Base-by-base conservation (phyloP, 2,888 invertebrate species). In the Eucera pruinosa region DNA sequence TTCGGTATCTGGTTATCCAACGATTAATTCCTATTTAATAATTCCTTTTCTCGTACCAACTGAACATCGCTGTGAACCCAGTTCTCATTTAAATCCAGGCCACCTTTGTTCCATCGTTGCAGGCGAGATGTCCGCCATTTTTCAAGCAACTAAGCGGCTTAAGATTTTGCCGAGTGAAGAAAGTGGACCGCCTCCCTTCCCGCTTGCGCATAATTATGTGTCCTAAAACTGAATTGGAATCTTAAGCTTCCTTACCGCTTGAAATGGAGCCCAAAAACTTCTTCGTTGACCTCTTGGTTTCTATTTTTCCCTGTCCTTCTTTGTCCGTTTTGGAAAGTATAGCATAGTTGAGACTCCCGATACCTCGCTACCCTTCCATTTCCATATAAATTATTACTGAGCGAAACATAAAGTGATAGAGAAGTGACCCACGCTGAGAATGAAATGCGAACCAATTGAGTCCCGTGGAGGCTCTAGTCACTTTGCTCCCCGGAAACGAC, bases 121-220 rank as follows among this genome's bases (percentile, higher is more conserved):
- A 27, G 20, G 15, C 20, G n/a, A 18, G 9, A 15, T 33, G 62
- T 73, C 68, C 72, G 67, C 65, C 69, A 82, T 82, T 84, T 84
- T 80, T 77, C 75, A 79, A 73, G 78, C 78, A 82, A 82, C 70
- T 82, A 82, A 84, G 83, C 82, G 82, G 85, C 82, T 84, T 84
- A 82, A 84, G 82, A 85, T 82, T 11, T 11, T 27, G 11, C n/a
- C 55, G 62, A 60, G 52, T 25, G 62, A 81, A 78, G 82, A 77
- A 69, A 75, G 60, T 62, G 41, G 57, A 23, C 33, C 47, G 9
- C 23, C 20, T 25, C 48, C 66, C 75, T 69, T 67, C 55, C 67
- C 55, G 52, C 13, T 41, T 20, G 81, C 52, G 70, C 79, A 73
- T 83, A 83, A 83, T 83, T 84, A 76, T 70, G 64, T 73, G 75